Conservation (phyloP, 2,888 invertebrate species). For the Chrysodeixis includens region DNA sequence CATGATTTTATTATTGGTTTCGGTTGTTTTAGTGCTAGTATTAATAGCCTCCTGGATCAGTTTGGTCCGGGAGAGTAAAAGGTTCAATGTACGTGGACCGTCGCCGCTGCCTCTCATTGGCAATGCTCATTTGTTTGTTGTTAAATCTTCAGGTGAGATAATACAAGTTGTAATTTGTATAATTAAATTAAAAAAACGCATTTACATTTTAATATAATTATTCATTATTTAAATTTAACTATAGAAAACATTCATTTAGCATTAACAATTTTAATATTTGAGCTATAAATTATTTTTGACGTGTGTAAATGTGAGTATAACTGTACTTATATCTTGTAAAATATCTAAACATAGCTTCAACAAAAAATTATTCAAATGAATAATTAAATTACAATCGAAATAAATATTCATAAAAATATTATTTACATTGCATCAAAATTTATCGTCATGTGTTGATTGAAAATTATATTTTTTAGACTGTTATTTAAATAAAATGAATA, state of each 20-base stretch:
- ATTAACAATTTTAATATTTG: too few species aligned
- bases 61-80: slow-evolving; percentile 61
- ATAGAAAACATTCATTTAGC: too few species aligned
- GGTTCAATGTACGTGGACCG: slow-evolving; percentile 72
- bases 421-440: too few species aligned
- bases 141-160: slow-evolving; percentile 75
- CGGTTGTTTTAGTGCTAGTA: slow-evolving; percentile 48
- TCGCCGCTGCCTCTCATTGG: slow-evolving; percentile 83
- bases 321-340: too few species aligned
- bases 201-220: too few species aligned
- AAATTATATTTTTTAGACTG: background rate
- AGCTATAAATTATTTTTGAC: too few species aligned
- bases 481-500: background rate
- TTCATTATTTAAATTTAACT: too few species aligned
- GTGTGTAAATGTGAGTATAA: too few species aligned
- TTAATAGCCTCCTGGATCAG: slow-evolving; percentile 68
- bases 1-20: slow-evolving; percentile 60
- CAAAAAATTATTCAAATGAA: background rate
- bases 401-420: too few species aligned
- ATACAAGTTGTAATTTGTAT: background rate
- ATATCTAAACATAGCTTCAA: background rate
- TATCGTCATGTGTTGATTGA: too few species aligned
- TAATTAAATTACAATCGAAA: background rate
- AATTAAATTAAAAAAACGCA: too few species aligned
- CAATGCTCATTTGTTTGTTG: slow-evolving; percentile 83